Conservation (phyloP, 2,888 invertebrate genomes). For the Quadriops clusia region DNA sequence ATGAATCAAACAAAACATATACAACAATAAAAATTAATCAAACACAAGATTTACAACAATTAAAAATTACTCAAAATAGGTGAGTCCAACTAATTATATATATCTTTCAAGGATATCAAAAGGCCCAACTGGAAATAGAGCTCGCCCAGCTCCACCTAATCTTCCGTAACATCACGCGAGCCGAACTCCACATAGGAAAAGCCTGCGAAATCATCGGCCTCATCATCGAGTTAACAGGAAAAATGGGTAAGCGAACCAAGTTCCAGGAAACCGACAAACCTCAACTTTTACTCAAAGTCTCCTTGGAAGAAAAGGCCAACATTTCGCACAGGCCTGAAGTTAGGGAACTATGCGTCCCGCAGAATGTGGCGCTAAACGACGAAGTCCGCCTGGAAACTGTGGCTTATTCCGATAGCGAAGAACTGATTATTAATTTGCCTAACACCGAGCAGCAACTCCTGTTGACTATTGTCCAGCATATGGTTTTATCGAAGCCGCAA, state of each 20-base stretch:
- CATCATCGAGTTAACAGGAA: conserved; percentile 57
- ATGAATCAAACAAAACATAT: too few species aligned
- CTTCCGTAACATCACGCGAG: conserved; percentile 61
- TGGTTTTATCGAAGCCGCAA: conserved; percentile 63
- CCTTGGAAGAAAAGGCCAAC: conserved; percentile 35
- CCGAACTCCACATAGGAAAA: conserved; percentile 52
- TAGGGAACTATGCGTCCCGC: conserved; percentile 46
- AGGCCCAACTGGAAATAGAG: conserved; percentile 43
- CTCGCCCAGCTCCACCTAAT: conserved; percentile 55
- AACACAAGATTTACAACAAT: too few species aligned
- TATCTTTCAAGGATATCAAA: conserved; percentile 27
- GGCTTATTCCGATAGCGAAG: conserved; percentile 49
- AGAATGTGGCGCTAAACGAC: conserved; percentile 66
- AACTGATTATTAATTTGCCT: conserved; percentile 41
- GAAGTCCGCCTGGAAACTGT: conserved; percentile 76
- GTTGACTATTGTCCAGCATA: conserved; percentile 59
- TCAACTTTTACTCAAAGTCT: conserved; percentile 66
- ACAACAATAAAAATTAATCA: too few species aligned
- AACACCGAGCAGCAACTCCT: conserved; percentile 69
- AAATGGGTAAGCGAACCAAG: conserved; percentile 81
- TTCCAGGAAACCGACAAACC: conserved; percentile 74
- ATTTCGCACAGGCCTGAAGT: conserved; percentile 38
- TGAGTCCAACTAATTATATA: too few species aligned
- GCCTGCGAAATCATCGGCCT: conserved; percentile 55
- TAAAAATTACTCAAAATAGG: too few species aligned